Conservation (phyloP, 2,797 vertebrate genomes). For the Sebastes steindachneri region DNA sequence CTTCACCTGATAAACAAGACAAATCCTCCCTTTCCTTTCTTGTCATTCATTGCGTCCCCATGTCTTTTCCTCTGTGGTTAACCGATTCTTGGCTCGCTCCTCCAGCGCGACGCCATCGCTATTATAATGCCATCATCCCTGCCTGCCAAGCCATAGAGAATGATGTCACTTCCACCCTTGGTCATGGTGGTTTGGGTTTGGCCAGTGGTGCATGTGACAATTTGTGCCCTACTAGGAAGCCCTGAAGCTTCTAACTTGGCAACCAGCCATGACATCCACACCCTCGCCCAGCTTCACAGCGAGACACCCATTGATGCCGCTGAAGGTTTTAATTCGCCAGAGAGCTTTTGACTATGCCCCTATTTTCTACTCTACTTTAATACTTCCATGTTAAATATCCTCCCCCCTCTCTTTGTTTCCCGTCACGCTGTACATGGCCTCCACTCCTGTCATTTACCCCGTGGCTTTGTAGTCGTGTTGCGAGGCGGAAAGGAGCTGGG, state of each 20-base stretch:
- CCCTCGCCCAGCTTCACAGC: conserved; percentile 48
- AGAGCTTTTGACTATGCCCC: conserved; percentile 39
- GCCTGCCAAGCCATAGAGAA: conserved; percentile 78
- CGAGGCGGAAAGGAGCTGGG: conserved; percentile 58
- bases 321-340: conserved; percentile 38
- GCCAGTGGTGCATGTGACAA: conserved; percentile 80
- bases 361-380: conserved; percentile 53
- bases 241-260: conserved; percentile 73
- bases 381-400: conserved; percentile 26
- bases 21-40: conserved; percentile 47
- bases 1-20: conserved; percentile 57
- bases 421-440: conserved; percentile 33
- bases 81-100: conserved; percentile 67
- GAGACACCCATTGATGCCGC: conserved; percentile 36
- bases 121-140: conserved; percentile 80
- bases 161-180: conserved; percentile 87
- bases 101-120: conserved; percentile 65
- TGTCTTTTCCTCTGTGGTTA: conserved; percentile 71
- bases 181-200: conserved; percentile 84
- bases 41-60: conserved; percentile 52
- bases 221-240: conserved; percentile 79
- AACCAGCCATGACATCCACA: conserved; percentile 61
- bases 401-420: conserved; percentile 11
- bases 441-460: conserved; percentile 43
- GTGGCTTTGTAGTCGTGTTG: conserved; percentile 71